Percentiles rank a stretch among this genome's conserved stretches.
These are phyloP conservation scores for Drosophila arawakana DNA, from an alignment of 1,140 invertebrate species.

Conservation along the genomic window DNA sequence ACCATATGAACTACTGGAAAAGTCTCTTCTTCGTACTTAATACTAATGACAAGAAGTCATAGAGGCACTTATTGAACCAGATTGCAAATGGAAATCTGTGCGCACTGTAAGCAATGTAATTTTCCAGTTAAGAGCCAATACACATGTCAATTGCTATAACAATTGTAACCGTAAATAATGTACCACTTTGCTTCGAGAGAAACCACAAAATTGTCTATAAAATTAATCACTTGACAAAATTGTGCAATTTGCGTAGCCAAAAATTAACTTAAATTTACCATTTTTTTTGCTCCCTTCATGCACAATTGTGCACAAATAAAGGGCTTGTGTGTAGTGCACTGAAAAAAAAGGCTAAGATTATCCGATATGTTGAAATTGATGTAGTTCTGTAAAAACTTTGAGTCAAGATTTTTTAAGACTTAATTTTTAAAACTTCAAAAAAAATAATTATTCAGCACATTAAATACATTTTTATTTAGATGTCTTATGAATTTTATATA, in stretches of 20 bases:
- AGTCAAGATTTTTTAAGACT: too few species aligned
- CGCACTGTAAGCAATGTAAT: background rate
- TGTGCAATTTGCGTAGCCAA: conserved; percentile 75
- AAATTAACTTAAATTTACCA: conserved; percentile 74
- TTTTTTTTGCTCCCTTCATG: conserved; percentile 46
- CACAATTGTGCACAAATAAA: conserved; percentile 41
- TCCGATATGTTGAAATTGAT: too few species aligned
- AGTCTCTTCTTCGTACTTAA: too few species aligned
- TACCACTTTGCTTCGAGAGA: conserved; percentile 11
- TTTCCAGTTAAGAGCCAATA: background rate
- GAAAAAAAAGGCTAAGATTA: too few species aligned
- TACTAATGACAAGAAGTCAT: too few species aligned
- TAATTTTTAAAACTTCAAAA: too few species aligned
- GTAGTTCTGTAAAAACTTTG: too few species aligned
- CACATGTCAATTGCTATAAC: conserved; percentile 24
- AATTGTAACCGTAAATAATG: conserved; percentile 21
- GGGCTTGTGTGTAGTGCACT: background rate
- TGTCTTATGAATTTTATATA: too few species aligned
- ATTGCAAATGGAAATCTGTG: background rate
- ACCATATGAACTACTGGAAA: too few species aligned
- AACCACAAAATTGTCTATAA: conserved; percentile 67
- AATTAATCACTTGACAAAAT: conserved; percentile 77
- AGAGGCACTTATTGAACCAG: too few species aligned
- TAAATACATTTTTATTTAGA: too few species aligned
- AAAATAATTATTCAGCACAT: too few species aligned